Base-by-base conservation (phyloP, 2,797 vertebrate genomes). In the Picus viridis region DNA sequence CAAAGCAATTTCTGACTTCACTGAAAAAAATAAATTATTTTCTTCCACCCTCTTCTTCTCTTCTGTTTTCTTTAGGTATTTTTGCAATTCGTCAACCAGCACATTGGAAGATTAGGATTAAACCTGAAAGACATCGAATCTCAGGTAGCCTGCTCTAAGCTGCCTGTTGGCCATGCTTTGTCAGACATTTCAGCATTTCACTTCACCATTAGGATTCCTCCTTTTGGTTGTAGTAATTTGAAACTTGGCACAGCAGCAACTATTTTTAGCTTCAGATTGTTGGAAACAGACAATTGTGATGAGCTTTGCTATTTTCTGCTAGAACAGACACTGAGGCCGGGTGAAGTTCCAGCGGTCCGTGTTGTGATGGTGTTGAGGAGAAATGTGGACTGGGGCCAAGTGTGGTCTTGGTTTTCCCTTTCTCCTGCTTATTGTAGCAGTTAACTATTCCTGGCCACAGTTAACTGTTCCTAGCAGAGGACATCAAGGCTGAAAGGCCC, bases 71-170 rank as follows among this genome's bases (percentile, higher is more conserved):
- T 85, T n/a, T 65, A 99, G 99, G 98, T 98, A 30, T 97, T 99
- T 45, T 41, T 99, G 89, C 97, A 98, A 75, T 99, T 99, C 88
- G 98, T 99, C 89, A 99, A 99, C 97, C 97, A 97, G 96, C 98
- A 98, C 12, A 90, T 99, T 94, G 97, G 92, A n/a, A 86, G 94
- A 72, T 79, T 99, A 92, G 98, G 98, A 82, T 95, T 99, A 86
- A 98, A 97, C 2, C 99, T 99, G 96, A 96, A 96, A 45, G 98
- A 98, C 80, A 87, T 98, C 6, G 97, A 98, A 36, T 98, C 97
- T 87, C 99, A 99, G 99, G 99, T 99, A 97, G 56, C 81, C 24
- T 74, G 34, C 70, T 91, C 53, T 56, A 45, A 87, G 27, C 53
- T 83, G 32, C 23, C 6, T 11, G 29, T 71, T 62, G 22, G 12